phyloP scores from a whole-genome alignment of 2,797 vertebrate species.

The Adrianichthys oophorus region DNA sequence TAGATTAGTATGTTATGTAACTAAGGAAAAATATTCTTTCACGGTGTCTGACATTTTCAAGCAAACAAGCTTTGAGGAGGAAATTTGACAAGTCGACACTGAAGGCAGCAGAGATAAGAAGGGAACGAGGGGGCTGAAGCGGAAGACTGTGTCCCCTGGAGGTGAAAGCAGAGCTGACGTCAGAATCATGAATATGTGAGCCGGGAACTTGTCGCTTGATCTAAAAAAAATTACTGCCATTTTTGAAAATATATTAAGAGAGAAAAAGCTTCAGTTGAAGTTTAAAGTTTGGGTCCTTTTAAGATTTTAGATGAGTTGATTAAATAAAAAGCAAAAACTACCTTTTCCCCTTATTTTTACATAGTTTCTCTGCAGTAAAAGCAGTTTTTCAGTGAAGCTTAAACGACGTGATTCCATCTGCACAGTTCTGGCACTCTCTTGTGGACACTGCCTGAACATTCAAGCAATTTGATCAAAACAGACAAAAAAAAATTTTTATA shows the following conservation, averaged over 20 bases:
- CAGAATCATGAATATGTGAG: conserved; percentile 52
- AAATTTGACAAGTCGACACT: conserved; percentile 55
- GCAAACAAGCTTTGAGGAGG: conserved; percentile 58
- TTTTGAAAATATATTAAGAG: not conserved
- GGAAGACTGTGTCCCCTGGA: conserved; percentile 49
- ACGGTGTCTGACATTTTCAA: conserved; percentile 61
- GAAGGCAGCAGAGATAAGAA: conserved; percentile 57
- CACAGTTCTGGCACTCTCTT: conserved; percentile 56
- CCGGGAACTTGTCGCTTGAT: conserved; percentile 19
- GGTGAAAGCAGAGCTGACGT: conserved; percentile 48
- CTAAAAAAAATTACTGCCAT: conserved; percentile 33
- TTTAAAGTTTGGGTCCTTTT: conserved; percentile 1
- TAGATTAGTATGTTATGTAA: conserved; percentile 69
- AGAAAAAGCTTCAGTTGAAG: not conserved
- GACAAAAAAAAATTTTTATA: too few species aligned
- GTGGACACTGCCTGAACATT: conserved; percentile 28
- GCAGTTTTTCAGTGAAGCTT: not conserved
- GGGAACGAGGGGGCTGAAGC: conserved; percentile 38
- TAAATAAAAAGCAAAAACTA: conserved; percentile 11
- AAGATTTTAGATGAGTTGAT: not conserved
- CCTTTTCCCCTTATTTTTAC: not conserved
- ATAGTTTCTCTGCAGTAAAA: not conserved
- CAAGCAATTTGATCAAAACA: conserved; percentile 1
- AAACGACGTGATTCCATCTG: conserved; percentile 11
- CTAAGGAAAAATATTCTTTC: conserved; percentile 29